Evolutionary conservation across 2,113 vertebrate species (phyloP), one percentile per base, ranked within the genome.

Genomic region (Sinocyclocheilus maitianheensis): DNA sequence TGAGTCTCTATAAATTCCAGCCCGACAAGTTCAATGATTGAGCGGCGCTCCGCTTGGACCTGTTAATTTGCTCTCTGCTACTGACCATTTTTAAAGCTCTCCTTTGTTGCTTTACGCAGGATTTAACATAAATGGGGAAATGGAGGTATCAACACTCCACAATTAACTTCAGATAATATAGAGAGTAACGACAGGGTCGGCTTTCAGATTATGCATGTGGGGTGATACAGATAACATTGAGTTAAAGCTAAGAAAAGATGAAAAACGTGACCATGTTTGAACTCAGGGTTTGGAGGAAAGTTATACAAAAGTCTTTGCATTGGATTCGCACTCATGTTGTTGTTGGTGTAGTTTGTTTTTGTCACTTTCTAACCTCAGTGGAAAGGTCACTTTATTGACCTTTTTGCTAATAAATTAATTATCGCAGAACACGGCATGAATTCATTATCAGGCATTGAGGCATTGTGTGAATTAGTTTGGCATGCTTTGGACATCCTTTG

Each of bases 1-100:
- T 82, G 85, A 90, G 85, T 60, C 84, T 40, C 84, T 91, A 90
- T 92, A 92, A 90, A 91, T 91, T 89, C 4, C 51, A 86, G 77
- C 48, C 89, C 58, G 89, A 89, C 87, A 87, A 72, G 83, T 91
- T 84, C 87, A 86, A 69, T 91, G 87, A 91, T 86, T 85, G 86
- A 89, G 85, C 48, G 89, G 85, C 34, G 83, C 89, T 81, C 30
- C n/a, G 46, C 77, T 69, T 60, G 22, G 40, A 88, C 84, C 51
- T 86, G 62, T 86, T 82, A 69, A 69, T 51, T 51, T 69, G 43
- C 24, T 18, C 11, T 46, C 67, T 16, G 16, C 16, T 82, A 34
- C 43, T 30, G 79, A 67, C 4, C 9, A 18, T 81, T 81, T 63
- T 62, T 43, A 62, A 80, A 80, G 55, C 55, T 14, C 34, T 63